Conservation (phyloP, 2,797 vertebrate species). For the Megalops cyprinoides region DNA sequence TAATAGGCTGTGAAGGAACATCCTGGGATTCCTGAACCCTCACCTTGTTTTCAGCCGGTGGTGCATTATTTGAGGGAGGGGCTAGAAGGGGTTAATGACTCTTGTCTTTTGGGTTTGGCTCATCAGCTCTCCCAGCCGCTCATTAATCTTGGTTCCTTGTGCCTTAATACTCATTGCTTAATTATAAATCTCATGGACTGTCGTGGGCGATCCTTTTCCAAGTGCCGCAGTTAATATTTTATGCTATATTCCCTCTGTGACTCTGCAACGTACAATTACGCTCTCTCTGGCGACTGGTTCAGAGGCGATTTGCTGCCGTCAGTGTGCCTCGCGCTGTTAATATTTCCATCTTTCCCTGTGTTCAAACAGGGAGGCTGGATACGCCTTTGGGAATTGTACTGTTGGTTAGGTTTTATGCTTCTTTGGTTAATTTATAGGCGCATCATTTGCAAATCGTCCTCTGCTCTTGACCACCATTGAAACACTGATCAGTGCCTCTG, state of each 20-base stretch:
- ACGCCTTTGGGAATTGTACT: not conserved
- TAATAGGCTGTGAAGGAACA: constrained; percentile 55
- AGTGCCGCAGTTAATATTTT: constrained; percentile 62
- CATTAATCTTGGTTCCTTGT: constrained; percentile 62
- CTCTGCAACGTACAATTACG: constrained; percentile 37
- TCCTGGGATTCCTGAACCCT: constrained; percentile 37
- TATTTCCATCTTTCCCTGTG: not conserved
- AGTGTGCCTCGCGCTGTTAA: not conserved
- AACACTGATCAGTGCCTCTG: not conserved
- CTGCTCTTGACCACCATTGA: not conserved
- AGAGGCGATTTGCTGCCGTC: constrained; percentile 27
- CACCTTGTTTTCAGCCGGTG: constrained; percentile 61
- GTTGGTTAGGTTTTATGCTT: constrained; percentile 15
- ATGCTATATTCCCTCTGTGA: constrained; percentile 53
- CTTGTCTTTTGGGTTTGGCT: constrained; percentile 65
- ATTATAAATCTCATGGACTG: constrained; percentile 72
- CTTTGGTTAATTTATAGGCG: constrained; percentile 28
- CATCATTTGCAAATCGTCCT: constrained; percentile 23
- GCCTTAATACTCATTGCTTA: constrained; percentile 68
- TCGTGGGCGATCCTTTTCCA: constrained; percentile 54
- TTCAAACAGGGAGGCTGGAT: not conserved
- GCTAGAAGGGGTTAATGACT: constrained; percentile 59
- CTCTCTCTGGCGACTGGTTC: constrained; percentile 37
- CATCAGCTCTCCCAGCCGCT: constrained; percentile 62
- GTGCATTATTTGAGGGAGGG: constrained; percentile 49